A percentile compares a stretch with the other conserved stretches of the same genome.
Evolutionary conservation across 2,888 invertebrate genomes (phyloP).

Genomic region (Zele albiditarsus): DNA sequence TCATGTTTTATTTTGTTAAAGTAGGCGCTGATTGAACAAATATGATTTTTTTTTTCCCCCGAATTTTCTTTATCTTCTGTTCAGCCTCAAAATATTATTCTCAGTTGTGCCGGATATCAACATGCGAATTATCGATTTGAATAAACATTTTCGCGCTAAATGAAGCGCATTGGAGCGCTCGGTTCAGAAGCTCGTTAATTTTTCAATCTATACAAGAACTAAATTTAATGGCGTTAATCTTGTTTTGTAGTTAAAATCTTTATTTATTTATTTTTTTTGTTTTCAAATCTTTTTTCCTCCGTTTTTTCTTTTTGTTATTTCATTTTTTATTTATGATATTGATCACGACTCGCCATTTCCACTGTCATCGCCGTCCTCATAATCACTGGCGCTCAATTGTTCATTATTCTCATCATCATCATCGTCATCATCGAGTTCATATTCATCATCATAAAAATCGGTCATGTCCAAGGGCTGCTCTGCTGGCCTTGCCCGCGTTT

Average conservation of each 20-base stretch:
- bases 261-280: conserved; percentile 41
- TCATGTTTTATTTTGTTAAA: conserved; percentile 1
- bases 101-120: not conserved
- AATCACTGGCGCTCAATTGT: conserved; percentile 81
- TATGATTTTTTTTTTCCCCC: too few species aligned
- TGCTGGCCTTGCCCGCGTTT: conserved; percentile 90
- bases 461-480: conserved; percentile 92
- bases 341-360: conserved; percentile 94
- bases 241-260: not conserved
- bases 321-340: conserved; percentile 58
- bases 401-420: conserved; percentile 73
- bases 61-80: not conserved
- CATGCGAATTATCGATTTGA: conserved; percentile 11
- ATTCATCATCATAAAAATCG: conserved; percentile 97
- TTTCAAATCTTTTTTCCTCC: conserved; percentile 28
- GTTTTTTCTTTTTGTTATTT: conserved; percentile 33
- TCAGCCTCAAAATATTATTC: not conserved
- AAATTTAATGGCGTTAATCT: conserved; percentile 55
- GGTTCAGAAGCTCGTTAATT: conserved; percentile 68
- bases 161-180: conserved; percentile 52
- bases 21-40: not conserved
- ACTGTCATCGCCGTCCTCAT: conserved; percentile 88
- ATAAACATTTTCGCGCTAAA: conserved; percentile 17
- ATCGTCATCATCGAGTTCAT: conserved; percentile 85
- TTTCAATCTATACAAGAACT: conserved; percentile 67